Base-by-base conservation (phyloP, 2,113 vertebrate genomes). In the Corythaeola cristata region DNA sequence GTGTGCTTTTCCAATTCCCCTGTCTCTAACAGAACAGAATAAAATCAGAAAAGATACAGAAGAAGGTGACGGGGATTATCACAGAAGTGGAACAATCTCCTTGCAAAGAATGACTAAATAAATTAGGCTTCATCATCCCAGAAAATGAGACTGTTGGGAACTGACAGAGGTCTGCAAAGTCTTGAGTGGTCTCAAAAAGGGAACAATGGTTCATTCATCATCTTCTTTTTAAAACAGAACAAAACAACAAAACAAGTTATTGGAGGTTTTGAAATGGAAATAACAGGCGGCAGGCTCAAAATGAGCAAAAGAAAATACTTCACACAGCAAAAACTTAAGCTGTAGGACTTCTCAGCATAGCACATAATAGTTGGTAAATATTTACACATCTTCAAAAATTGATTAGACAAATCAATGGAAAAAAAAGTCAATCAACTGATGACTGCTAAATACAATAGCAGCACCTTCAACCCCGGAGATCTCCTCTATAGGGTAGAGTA, bases 51-150 rank as follows among this genome's bases (percentile, higher is more conserved):
- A 76, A 87, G 35, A 26, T 0, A 3, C 9, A 47, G 71, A 15
- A 47, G 93, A 76, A 82, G 53, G 88, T 76, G 82, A 44, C 0
- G 5, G 67, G 71, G 71, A 94, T 95, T 94, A 94, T 90, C 78
- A 39, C 52, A 39, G 69, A 90, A 91, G 67, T 73, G 75, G 85
- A 90, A 83, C 67, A 91, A 85, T 68, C 58, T 75, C 53, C 19
- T 44, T 60, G 39, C 28, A 88, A 85, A 79, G 39, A 88, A 71
- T 35, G 53, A 35, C 58, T 56, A 73, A 91, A 90, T 64, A 91
- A 92, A 90, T 91, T 64, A 53, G 33, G 21, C 32, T 85, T 82
- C 23, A 21, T 72, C 82, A 53, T 88, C 35, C 49, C 62, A 73
- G 82, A 85, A 91, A 96, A 94, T 26, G 39, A 90, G 53, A 19